These are phyloP conservation scores for Ochlodes sylvanus DNA, from an alignment of 2,888 invertebrate species.

Conservation along the genomic window DNA sequence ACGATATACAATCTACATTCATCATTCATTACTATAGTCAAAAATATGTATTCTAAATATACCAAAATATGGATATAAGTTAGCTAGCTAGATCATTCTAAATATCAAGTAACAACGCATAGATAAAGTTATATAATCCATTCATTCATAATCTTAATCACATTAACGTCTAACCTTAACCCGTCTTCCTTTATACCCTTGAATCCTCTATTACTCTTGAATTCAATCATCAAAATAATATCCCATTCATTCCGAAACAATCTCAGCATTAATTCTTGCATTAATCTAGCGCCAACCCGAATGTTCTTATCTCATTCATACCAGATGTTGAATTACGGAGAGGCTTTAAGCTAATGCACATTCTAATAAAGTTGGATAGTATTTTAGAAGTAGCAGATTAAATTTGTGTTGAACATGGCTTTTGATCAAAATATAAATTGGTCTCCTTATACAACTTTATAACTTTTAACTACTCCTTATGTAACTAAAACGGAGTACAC, in stretches of 20 bases:
- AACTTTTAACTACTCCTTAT: too few relatives aligned
- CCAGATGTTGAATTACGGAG: conserved; percentile 33
- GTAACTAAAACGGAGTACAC: neutral
- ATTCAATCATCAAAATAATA: conserved; percentile 35
- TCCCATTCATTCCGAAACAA: conserved; percentile 32
- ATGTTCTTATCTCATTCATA: conserved; percentile 36
- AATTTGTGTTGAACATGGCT: neutral
- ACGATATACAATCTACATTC: neutral
- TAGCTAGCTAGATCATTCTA: too few relatives aligned
- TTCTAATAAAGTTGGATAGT: conserved; percentile 8
- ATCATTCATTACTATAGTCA: neutral
- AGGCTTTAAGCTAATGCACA: conserved; percentile 19
- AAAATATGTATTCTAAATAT: too few relatives aligned
- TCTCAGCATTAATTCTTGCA: conserved; percentile 28
- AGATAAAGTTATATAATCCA: neutral
- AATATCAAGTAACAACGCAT: too few relatives aligned
- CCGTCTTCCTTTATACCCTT: conserved; percentile 24
- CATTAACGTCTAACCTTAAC: conserved; percentile 22
- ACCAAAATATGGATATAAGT: too few relatives aligned
- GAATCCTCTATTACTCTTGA: conserved; percentile 21
- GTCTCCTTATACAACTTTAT: neutral
- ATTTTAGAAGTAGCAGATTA: conserved; percentile 18
- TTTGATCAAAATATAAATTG: conserved; percentile 1
- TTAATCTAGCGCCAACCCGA: conserved; percentile 34
- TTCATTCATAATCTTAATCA: conserved; percentile 24